phyloP scores from a whole-genome alignment of 2,113 vertebrate species.

The Climacteris rufus region DNA sequence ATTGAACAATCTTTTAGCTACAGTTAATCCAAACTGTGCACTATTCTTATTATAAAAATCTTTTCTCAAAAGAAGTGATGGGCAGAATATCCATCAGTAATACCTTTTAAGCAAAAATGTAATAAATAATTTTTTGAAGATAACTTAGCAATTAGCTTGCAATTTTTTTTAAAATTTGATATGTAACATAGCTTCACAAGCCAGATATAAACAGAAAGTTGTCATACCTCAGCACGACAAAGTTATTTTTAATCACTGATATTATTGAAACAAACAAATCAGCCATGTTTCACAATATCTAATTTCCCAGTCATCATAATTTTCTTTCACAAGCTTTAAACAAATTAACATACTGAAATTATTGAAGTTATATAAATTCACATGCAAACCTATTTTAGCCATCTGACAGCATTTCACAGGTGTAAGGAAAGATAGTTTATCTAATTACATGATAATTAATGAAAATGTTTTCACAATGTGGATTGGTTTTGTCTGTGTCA shows the following conservation, averaged over 20 bases:
- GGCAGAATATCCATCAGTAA: background rate
- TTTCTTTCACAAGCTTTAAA: background rate
- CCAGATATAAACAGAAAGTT: background rate
- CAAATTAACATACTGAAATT: background rate
- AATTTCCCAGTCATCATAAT: background rate
- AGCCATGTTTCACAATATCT: background rate
- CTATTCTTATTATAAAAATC: background rate
- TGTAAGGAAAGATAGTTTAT: conserved; percentile 6
- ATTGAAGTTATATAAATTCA: background rate
- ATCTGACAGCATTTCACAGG: background rate
- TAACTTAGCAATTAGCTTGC: background rate
- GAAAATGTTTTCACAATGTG: background rate
- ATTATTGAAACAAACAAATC: background rate
- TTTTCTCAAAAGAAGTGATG: background rate
- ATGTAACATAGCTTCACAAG: background rate
- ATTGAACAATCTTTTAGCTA: background rate
- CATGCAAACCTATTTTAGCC: background rate
- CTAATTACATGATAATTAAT: conserved; percentile 27
- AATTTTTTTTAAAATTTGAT: background rate
- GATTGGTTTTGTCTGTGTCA: background rate
- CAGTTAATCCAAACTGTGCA: background rate
- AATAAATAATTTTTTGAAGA: background rate
- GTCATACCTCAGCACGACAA: background rate
- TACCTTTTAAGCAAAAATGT: background rate
- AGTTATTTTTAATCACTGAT: background rate